Base-by-base conservation (phyloP, 64 coral and sea anemone genomes). In the Orbicella faveolata region DNA sequence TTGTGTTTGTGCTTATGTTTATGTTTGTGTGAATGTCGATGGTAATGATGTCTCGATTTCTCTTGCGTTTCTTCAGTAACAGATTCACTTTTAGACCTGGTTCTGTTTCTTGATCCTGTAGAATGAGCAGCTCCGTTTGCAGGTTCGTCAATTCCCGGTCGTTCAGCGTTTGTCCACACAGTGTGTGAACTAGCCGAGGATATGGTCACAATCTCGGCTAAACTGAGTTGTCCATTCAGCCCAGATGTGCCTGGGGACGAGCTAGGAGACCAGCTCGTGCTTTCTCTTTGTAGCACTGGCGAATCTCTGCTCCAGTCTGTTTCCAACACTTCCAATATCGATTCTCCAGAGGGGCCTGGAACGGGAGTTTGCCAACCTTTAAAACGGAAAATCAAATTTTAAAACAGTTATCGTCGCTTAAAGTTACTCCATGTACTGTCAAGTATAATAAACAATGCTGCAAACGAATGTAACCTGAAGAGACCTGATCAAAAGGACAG, bases 351-450 rank as follows among this genome's bases (percentile, higher is more conserved):
- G 1, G 90, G 90, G 15, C 90, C 90, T n/a, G 90, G 90, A 10
- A 66, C 92, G 1, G 95, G 95, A 5, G 91, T 90, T 80, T 96
- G 91, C 95, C 95, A 96, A 69, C 92, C 95, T 96, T 16, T 0
- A 76, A 81, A n/a, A 30, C 25, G 21, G 54, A 21, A 52, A 3
- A 76, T 59, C 9, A 37, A 70, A 78, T 37, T 19, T 52, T 0
- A 78, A 78, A 12, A 19, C 9, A 65, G 0, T 20, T 61, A 41
- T 23, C 26, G 34, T n/a, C 34, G 33, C 4, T 13, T 30, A 30
- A n/a, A 18, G 35, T 26, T 34, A 34, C 59, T 64, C 39, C 39
- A 41, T 2, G 39, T 41, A 41, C 39, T 41, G 39, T 41, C 39
- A 41, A 41, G 4, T 41, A 41, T 41, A 41, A 41, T 41, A 41